Base-by-base conservation (phyloP, 2,888 invertebrate genomes). In the Byasa hedistus region DNA sequence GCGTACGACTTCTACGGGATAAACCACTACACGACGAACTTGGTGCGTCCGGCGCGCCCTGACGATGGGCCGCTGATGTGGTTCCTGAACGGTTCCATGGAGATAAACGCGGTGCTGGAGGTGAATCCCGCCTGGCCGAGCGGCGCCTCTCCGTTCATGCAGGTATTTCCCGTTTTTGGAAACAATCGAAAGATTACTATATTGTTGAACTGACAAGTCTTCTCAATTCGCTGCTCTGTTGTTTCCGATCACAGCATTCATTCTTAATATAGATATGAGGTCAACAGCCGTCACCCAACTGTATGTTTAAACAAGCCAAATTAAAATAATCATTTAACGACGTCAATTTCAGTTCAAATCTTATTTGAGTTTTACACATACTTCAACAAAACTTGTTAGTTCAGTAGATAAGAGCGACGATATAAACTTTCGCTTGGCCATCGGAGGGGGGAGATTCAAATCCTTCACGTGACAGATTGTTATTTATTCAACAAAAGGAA, bases 371-470 rank as follows among this genome's bases (percentile, higher is more conserved):
- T n/a, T n/a, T n/a, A n/a, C n/a, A n/a, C 12, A n/a, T 0, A 1
- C 10, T 23, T 23, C 15, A 8, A 15, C 15, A 55, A 44, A 69
- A 58, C 70, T 70, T 68, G 70, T 65, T 69, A 68, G 71, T 70
- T 72, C 72, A 72, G 70, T 72, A 65, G 61, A 57, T 70, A 39
- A 70, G 69, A 70, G 72, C 68, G 66, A 68, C 70, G 65, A 65
- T 65, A 65, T 65, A 60, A 60, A 65, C 32, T 27, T n/a, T 7
- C 0, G 51, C 65, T 68, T 69, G 68, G 66, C 44, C 71, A 73
- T 70, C 71, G 72, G 71, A 70, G 72, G 72, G 69, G 71, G 72
- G 70, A 70, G 70, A 69, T 72, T 70, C 70, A 69, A 71, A 69
- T 71, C 71, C 69, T 70, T 68, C 70, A 72, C 70, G 70, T 69